These are phyloP conservation scores for Nannoperca australis DNA, from an alignment of 2,797 vertebrate genomes.

Conservation along the genomic window DNA sequence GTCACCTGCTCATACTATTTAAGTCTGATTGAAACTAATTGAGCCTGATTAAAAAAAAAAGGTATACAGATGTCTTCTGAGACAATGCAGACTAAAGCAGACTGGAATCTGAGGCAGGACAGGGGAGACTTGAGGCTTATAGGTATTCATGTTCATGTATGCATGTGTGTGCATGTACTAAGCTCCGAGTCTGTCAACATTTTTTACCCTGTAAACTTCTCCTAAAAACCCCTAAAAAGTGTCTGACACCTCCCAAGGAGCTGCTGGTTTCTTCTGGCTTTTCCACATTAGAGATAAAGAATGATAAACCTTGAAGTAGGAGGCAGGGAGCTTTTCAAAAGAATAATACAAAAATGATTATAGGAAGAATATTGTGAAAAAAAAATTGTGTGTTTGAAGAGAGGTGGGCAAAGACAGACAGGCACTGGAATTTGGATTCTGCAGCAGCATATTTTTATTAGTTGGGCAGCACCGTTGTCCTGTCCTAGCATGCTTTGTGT, in stretches of 20 bases:
- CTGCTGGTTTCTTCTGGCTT: constrained; percentile 12
- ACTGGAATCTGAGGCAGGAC: not conserved
- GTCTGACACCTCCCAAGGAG: constrained; percentile 9
- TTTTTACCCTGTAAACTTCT: constrained; percentile 24
- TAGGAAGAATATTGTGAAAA: constrained; percentile 13
- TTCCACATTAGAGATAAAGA: constrained; percentile 16
- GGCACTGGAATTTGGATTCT: constrained; percentile 85
- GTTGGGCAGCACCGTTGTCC: constrained; percentile 80
- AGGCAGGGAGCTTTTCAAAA: not conserved
- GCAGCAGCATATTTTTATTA: constrained; percentile 85
- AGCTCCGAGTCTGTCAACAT: constrained; percentile 1
- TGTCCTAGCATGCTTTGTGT: constrained; percentile 81
- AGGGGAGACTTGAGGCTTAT: constrained; percentile 26
- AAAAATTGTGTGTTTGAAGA: constrained; percentile 42
- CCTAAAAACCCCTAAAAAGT: not conserved
- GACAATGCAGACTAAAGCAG: constrained; percentile 5
- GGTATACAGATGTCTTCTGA: not conserved
- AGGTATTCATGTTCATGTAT: constrained; percentile 35
- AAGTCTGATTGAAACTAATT: not conserved
- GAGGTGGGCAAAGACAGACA: constrained; percentile 78
- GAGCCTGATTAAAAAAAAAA: not conserved
- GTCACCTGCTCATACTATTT: not conserved
- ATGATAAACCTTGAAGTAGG: constrained; percentile 1
- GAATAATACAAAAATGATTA: no score
- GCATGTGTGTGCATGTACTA: constrained; percentile 56